phyloP scores from a whole-genome alignment of 2,888 invertebrate genomes.

The Scrobipalpa atriplicella region DNA sequence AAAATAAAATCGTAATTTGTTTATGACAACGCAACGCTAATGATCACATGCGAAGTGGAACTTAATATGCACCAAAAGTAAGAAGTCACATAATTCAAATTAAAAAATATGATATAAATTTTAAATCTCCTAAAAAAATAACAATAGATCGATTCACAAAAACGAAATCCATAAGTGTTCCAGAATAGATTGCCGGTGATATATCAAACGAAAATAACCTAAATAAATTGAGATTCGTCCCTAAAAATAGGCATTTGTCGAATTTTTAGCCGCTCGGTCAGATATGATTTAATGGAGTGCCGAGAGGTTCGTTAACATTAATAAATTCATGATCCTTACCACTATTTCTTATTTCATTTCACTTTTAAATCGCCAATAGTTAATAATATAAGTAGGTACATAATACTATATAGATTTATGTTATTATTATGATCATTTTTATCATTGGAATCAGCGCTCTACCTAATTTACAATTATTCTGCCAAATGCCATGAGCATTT shows the following conservation, averaged over 20 bases:
- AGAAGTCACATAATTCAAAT: neutral
- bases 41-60: slow-evolving; percentile 42
- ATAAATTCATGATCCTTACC: slow-evolving; percentile 68
- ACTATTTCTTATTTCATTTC: slow-evolving; percentile 18
- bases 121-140: neutral
- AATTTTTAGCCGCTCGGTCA: slow-evolving; percentile 75
- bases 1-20: slow-evolving; percentile 60
- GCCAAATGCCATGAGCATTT: too few species aligned
- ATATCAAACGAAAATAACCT: slow-evolving; percentile 27
- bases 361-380: too few species aligned
- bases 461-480: too few species aligned
- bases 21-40: slow-evolving; percentile 55
- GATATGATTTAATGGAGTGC: slow-evolving; percentile 77
- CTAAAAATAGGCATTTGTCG: slow-evolving; percentile 61
- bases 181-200: slow-evolving; percentile 15
- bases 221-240: slow-evolving; percentile 44
- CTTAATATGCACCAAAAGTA: neutral
- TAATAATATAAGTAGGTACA: too few species aligned
- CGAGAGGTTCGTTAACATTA: slow-evolving; percentile 76
- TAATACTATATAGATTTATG: too few species aligned
- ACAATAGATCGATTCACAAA: neutral
- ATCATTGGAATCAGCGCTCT: too few species aligned
- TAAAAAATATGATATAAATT: neutral
- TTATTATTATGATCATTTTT: too few species aligned
- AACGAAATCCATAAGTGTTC: neutral